Percentiles rank a stretch among this genome's conserved stretches.
These are phyloP conservation scores for Lepidurus apus DNA, from an alignment of 1,140 invertebrate genomes.

Conservation along the genomic window DNA sequence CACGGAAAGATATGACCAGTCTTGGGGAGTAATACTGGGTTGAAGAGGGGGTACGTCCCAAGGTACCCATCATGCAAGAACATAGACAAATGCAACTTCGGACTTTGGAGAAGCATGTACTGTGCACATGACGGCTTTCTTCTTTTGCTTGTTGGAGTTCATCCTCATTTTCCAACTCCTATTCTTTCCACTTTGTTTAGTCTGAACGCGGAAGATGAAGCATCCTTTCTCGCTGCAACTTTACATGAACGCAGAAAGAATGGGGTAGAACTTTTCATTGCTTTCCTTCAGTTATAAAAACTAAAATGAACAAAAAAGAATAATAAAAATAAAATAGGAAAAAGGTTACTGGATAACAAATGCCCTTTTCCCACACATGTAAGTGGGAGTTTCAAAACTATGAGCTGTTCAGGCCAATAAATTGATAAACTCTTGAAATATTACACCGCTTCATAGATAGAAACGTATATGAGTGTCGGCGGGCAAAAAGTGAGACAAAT, in stretches of 20 bases:
- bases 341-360: not conserved
- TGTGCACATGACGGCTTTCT: not conserved
- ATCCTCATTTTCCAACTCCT: not conserved
- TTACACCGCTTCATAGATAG: too few relatives aligned
- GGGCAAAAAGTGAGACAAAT: not conserved
- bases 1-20: constrained; percentile 3
- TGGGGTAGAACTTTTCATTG: not conserved
- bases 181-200: not conserved
- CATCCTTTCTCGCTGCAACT: not conserved
- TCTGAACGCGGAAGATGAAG: not conserved
- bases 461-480: not conserved
- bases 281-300: not conserved
- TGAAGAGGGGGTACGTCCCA: not conserved
- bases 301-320: too few relatives aligned
- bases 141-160: not conserved
- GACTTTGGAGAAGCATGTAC: not conserved
- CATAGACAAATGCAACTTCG: constrained; percentile 10
- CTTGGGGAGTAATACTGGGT: not conserved
- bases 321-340: not conserved
- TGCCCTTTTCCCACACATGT: not conserved
- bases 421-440: not conserved
- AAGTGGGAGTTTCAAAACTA: not conserved
- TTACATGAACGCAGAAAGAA: not conserved
- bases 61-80: not conserved
- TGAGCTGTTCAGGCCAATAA: not conserved